phyloP scores from a whole-genome alignment of 2,888 invertebrate genomes.

The Ctenicera cuprea region DNA sequence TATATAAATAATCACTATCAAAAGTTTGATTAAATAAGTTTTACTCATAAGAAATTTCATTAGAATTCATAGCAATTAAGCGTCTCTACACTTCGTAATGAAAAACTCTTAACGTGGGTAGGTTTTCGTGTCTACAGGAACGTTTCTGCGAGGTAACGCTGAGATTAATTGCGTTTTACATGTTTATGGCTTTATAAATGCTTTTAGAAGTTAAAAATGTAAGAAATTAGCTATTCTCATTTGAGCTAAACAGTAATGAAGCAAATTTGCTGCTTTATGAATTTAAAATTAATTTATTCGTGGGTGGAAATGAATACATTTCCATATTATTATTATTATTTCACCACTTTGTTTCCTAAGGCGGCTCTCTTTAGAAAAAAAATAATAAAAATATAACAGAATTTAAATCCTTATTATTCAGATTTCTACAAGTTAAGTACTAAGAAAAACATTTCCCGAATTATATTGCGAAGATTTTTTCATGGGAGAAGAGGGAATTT shows the following conservation, averaged over 20 bases:
- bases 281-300: conserved; percentile 26
- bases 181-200: conserved; percentile 4
- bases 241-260: conserved; percentile 10
- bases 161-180: too few species aligned
- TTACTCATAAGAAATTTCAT: too few species aligned
- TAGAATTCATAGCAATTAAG: too few species aligned
- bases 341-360: background rate
- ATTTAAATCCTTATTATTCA: background rate
- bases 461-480: background rate
- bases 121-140: too few species aligned
- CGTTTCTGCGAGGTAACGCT: too few species aligned
- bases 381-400: background rate
- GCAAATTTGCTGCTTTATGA: conserved; percentile 12
- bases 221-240: conserved; percentile 17
- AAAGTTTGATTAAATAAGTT: too few species aligned
- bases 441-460: background rate
- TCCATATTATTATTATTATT: background rate
- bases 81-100: too few species aligned
- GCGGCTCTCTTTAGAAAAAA: background rate
- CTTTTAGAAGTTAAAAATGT: conserved; percentile 5
- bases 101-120: too few species aligned
- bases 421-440: background rate
- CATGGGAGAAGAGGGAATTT: too few species aligned
- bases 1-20: too few species aligned
- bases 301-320: conserved; percentile 6